Evolutionary conservation across 1,140 invertebrate species (phyloP).

Genomic region (Diorhabda carinulata): DNA sequence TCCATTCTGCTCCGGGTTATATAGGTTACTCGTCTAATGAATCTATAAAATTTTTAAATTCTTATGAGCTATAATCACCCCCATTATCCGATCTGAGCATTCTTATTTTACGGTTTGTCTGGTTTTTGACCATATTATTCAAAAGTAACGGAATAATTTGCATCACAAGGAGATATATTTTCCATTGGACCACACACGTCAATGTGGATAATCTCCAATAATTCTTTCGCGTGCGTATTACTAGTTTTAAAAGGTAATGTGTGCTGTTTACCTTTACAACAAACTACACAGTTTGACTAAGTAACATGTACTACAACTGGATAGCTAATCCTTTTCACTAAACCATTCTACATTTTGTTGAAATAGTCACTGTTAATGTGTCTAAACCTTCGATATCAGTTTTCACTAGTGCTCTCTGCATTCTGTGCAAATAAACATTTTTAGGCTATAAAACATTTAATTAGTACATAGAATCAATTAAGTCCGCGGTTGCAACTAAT

Average conservation of each 20-base stretch:
- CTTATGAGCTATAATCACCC: background rate
- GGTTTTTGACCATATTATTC: background rate
- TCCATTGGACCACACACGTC: conserved; percentile 3
- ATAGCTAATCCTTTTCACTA: conserved; percentile 24
- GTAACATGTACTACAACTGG: conserved; percentile 3
- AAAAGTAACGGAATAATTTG: background rate
- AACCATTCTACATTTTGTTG: conserved; percentile 27
- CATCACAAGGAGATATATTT: conserved; percentile 8
- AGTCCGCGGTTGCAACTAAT: no score
- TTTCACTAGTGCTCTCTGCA: no score
- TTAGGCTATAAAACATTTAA: no score
- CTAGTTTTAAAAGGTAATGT: conserved; percentile 34
- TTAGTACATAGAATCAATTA: no score
- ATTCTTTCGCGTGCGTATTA: conserved; percentile 25
- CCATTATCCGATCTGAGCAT: conserved; percentile 27
- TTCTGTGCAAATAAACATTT: no score
- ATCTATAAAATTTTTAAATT: no score
- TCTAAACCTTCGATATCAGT: conserved; percentile 35
- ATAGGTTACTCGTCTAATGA: no score
- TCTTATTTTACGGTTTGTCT: background rate
- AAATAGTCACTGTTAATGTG: conserved; percentile 36
- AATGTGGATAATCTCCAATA: conserved; percentile 26
- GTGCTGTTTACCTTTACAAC: conserved; percentile 41
- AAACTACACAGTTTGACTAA: conserved; percentile 33
- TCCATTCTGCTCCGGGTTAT: no score